A percentile compares a stretch with the other conserved stretches of the same genome.
Evolutionary conservation across 2,797 vertebrate species (phyloP).

Genomic region (Schizopygopsis pylzovi): DNA sequence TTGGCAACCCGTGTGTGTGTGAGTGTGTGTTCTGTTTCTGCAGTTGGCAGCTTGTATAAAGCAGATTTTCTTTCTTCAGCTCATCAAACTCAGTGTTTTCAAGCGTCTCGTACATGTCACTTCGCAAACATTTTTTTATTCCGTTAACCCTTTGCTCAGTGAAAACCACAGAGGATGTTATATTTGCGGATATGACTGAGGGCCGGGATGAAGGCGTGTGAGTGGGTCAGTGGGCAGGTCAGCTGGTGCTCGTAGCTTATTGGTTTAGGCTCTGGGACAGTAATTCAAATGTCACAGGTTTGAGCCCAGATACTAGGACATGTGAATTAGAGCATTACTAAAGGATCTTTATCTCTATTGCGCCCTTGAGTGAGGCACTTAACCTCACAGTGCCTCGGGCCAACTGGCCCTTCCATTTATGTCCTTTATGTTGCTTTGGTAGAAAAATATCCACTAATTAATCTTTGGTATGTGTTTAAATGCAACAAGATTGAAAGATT

Average conservation of each 20-base stretch:
- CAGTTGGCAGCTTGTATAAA: slow-evolving; percentile 54
- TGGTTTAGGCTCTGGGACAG: slow-evolving; percentile 30
- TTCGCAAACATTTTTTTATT: slow-evolving; percentile 23
- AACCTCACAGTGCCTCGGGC: slow-evolving; percentile 2
- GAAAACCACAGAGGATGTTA: neutral
- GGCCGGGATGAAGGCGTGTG: neutral
- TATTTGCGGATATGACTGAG: neutral
- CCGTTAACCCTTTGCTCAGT: slow-evolving; percentile 18
- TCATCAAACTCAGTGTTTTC: slow-evolving; percentile 46
- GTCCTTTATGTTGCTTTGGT: slow-evolving; percentile 1
- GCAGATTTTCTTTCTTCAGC: slow-evolving; percentile 51
- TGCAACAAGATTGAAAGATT: slow-evolving; percentile 15
- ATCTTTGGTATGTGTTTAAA: slow-evolving; percentile 6
- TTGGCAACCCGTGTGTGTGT: slow-evolving; percentile 45
- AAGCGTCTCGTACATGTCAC: slow-evolving; percentile 34
- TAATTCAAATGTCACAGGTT: slow-evolving; percentile 31
- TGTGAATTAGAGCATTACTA: slow-evolving; percentile 50
- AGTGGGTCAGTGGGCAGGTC: neutral
- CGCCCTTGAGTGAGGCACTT: slow-evolving; percentile 34
- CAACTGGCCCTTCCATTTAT: neutral
- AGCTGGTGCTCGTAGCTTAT: slow-evolving; percentile 27
- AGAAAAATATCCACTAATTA: slow-evolving; percentile 14
- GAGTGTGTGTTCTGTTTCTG: slow-evolving; percentile 44
- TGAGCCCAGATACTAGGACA: slow-evolving; percentile 34
- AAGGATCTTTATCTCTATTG: slow-evolving; percentile 41